phyloP scores from a whole-genome alignment of 2,113 vertebrate genomes.

The Microtus oregoni region DNA sequence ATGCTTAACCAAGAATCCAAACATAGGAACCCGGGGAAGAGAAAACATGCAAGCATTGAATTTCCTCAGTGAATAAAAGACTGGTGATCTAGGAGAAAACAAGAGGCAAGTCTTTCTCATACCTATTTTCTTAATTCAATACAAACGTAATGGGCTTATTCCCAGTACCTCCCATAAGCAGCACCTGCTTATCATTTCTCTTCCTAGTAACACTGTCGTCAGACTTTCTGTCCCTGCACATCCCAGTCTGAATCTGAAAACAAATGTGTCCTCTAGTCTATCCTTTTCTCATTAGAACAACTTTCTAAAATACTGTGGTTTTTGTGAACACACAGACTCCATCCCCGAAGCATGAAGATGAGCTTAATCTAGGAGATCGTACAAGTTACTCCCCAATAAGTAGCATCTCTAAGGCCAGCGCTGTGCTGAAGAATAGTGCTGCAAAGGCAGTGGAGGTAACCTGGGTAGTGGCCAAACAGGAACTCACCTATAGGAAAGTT shows the following conservation, averaged over 20 bases:
- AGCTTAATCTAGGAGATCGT: slow-evolving; percentile 15
- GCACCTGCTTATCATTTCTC: not conserved
- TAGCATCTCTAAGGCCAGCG: not conserved
- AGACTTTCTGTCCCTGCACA: not conserved
- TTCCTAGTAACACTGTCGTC: not conserved
- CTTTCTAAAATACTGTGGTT: not conserved
- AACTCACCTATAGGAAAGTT: slow-evolving; percentile 96
- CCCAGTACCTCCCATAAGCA: not conserved
- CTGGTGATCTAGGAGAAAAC: slow-evolving; percentile 53
- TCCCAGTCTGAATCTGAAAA: not conserved
- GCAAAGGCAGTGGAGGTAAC: not conserved
- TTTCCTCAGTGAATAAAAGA: slow-evolving; percentile 81
- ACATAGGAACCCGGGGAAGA: slow-evolving; percentile 55
- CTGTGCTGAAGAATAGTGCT: not conserved
- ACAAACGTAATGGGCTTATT: not conserved
- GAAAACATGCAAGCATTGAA: slow-evolving; percentile 77
- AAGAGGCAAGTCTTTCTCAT: not conserved
- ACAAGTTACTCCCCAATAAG: not conserved
- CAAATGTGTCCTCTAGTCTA: not conserved
- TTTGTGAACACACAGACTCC: not conserved
- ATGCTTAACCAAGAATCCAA: not conserved
- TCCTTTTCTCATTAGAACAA: not conserved
- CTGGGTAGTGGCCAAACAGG: slow-evolving; percentile 23
- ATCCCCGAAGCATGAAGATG: not conserved
- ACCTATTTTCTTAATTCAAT: not conserved